phyloP scores from a whole-genome alignment of 2,113 vertebrate species.

The Cheirogaleus medius region DNA sequence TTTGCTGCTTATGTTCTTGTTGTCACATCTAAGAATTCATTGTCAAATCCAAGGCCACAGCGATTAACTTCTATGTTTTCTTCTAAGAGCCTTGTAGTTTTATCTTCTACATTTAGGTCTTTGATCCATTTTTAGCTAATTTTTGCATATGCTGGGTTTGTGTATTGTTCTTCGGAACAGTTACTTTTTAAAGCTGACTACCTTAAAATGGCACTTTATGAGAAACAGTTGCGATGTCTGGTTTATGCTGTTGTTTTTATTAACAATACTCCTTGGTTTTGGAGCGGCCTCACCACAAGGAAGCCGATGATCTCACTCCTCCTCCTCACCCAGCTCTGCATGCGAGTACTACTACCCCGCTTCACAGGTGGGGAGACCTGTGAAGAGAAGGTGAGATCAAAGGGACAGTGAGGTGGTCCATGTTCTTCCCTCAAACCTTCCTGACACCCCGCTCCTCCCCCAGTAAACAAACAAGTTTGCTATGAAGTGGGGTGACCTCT shows the following conservation, averaged over 20 bases:
- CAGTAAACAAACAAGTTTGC: neutral
- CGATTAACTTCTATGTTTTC: neutral
- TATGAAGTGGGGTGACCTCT: too few species aligned
- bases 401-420: neutral
- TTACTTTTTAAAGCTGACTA: neutral
- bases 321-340: neutral
- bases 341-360: neutral
- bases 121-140: neutral
- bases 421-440: neutral
- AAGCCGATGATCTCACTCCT: neutral
- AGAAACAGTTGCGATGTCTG: neutral
- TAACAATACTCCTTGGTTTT: neutral
- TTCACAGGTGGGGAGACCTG: neutral
- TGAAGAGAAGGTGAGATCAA: neutral
- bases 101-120: neutral
- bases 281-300: neutral
- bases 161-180: neutral
- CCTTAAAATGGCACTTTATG: neutral
- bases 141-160: neutral
- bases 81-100: neutral
- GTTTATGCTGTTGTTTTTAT: neutral
- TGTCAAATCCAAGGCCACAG: neutral
- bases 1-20: neutral
- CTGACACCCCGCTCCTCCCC: accelerated
- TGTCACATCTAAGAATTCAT: neutral